Evolutionary conservation across 2,797 vertebrate genomes (phyloP).

Genomic region (Etheostoma perlongum): DNA sequence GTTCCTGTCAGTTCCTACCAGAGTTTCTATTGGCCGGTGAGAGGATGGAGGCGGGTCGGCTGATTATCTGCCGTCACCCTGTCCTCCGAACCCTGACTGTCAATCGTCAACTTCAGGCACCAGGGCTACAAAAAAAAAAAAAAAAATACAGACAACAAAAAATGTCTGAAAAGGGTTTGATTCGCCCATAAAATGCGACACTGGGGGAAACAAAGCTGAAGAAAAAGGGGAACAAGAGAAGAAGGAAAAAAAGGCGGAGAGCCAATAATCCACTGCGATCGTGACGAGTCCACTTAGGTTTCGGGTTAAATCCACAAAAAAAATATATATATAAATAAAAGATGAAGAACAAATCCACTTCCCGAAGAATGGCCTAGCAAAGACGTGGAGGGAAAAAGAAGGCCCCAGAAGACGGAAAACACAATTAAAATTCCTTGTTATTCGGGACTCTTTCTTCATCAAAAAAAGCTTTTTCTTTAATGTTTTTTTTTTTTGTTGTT

Average conservation of each 20-base stretch:
- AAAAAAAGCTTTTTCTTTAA: constrained; percentile 34
- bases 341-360: constrained; percentile 47
- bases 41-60: constrained; percentile 52
- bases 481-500: constrained; percentile 26
- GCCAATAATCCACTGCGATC: constrained; percentile 60
- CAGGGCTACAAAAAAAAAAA: constrained; percentile 53
- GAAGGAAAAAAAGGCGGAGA: constrained; percentile 43
- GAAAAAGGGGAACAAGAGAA: constrained; percentile 43
- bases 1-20: constrained; percentile 29
- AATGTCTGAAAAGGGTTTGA: constrained; percentile 43
- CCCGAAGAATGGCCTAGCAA: constrained; percentile 31
- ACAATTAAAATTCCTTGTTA: constrained; percentile 19
- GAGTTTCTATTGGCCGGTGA: constrained; percentile 52
- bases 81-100: constrained; percentile 76
- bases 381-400: constrained; percentile 7
- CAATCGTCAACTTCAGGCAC: constrained; percentile 72
- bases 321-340: no score
- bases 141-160: no score
- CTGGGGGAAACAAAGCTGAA: constrained; percentile 36
- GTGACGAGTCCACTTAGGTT: constrained; percentile 41
- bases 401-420: constrained; percentile 30
- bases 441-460: constrained; percentile 32
- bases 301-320: constrained; percentile 59
- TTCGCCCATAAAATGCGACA: constrained; percentile 36
- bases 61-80: constrained; percentile 74